A percentile compares a stretch with the other conserved stretches of the same genome.
Conservation (phyloP, 2,113 vertebrate species). For the Macroglossus sobrinus region DNA sequence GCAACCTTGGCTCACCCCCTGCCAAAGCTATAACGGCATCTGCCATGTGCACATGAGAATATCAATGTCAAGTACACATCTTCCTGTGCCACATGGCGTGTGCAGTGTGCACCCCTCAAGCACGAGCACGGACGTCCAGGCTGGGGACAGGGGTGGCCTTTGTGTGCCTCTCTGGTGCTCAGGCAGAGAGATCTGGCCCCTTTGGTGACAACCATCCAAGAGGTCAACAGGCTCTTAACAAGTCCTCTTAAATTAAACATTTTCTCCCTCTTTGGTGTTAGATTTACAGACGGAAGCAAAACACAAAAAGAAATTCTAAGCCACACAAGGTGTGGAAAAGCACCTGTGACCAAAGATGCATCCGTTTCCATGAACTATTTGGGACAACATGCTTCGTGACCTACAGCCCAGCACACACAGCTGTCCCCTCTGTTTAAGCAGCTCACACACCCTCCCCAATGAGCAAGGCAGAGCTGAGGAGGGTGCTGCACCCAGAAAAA, state of each 20-base stretch:
- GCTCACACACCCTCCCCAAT: not conserved
- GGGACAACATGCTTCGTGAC: not conserved
- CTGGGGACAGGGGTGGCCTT: not conserved
- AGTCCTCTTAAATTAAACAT: not conserved
- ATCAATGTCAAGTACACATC: not conserved
- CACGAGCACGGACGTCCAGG: accelerated
- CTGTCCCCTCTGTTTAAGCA: not conserved
- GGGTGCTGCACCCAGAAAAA: not conserved
- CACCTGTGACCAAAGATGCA: not conserved
- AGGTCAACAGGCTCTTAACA: not conserved
- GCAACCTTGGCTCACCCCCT: not conserved
- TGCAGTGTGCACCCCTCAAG: not conserved
- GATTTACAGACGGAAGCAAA: not conserved
- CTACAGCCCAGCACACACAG: not conserved
- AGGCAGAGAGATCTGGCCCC: not conserved
- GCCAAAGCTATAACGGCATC: not conserved
- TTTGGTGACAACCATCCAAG: not conserved
- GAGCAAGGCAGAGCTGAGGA: not conserved
- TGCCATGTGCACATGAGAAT: not conserved
- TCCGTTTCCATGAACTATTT: not conserved
- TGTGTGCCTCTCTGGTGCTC: not conserved
- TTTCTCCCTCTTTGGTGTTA: not conserved
- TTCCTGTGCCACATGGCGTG: not conserved
- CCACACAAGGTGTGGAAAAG: not conserved
- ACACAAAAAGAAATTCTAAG: not conserved